Conservation (phyloP, 2,888 invertebrate species). For the Diadromus collaris region DNA sequence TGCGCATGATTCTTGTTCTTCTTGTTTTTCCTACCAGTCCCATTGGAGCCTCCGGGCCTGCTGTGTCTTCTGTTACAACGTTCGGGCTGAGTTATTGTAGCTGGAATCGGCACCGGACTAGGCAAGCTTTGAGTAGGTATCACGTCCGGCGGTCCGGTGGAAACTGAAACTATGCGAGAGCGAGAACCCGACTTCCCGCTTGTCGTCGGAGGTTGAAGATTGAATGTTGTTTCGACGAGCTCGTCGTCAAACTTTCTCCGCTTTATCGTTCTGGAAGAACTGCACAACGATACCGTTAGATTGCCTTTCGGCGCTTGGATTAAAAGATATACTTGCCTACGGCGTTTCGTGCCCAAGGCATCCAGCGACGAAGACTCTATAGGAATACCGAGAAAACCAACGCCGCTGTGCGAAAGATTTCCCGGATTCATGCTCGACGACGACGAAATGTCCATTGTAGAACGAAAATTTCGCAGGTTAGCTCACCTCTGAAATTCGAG, state of each 20-base stretch:
- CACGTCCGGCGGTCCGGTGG: constrained; percentile 72
- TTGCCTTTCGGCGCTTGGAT: not conserved
- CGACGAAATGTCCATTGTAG: constrained; percentile 69
- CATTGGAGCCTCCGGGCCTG: constrained; percentile 75
- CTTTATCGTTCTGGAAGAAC: constrained; percentile 97
- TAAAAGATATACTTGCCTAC: constrained; percentile 69
- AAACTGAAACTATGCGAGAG: constrained; percentile 74
- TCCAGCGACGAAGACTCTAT: constrained; percentile 75
- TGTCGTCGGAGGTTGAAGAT: constrained; percentile 76
- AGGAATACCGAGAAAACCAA: constrained; percentile 74
- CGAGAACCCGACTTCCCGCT: constrained; percentile 75
- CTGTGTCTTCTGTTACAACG: constrained; percentile 74
- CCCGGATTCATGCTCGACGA: constrained; percentile 71
- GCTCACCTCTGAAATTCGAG: not conserved
- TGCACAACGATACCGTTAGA: constrained; percentile 73
- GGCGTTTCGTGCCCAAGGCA: constrained; percentile 75
- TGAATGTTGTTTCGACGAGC: constrained; percentile 87
- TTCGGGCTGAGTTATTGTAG: constrained; percentile 72
- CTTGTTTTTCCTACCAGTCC: constrained; percentile 77
- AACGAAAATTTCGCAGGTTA: constrained; percentile 26
- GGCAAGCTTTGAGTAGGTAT: constrained; percentile 71
- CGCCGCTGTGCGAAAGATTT: constrained; percentile 69
- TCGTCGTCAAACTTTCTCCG: constrained; percentile 98
- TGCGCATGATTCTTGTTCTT: constrained; percentile 85
- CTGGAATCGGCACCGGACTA: constrained; percentile 71